phyloP scores from a whole-genome alignment of 2,888 invertebrate species.

The Meliscaeva auricollis region DNA sequence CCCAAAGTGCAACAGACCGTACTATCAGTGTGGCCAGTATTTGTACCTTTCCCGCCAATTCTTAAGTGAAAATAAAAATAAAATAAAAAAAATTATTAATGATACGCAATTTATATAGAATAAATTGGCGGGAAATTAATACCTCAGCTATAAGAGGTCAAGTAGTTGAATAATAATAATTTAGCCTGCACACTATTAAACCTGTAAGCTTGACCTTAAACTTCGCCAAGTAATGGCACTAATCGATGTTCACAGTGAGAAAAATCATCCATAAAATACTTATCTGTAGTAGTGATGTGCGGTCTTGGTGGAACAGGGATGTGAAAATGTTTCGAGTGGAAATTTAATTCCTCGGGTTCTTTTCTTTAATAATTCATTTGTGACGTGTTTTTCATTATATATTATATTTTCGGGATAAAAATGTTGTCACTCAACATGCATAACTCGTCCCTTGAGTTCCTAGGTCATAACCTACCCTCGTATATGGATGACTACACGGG shows the following conservation, averaged over 20 bases:
- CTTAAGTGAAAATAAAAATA: background rate
- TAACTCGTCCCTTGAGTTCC: slow-evolving; percentile 38
- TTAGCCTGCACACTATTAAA: slow-evolving; percentile 27
- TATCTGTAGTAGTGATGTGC: slow-evolving; percentile 13
- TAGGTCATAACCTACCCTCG: slow-evolving; percentile 43
- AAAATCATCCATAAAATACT: slow-evolving; percentile 25
- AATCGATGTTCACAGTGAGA: slow-evolving; percentile 39
- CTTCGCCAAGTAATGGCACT: slow-evolving; percentile 3
- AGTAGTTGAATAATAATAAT: slow-evolving; percentile 56
- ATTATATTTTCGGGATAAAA: slow-evolving; percentile 8
- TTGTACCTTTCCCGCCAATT: slow-evolving; percentile 7
- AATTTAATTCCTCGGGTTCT: background rate
- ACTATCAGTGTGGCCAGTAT: background rate
- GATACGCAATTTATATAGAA: slow-evolving; percentile 20
- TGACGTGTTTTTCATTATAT: background rate
- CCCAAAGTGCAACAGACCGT: slow-evolving; percentile 16
- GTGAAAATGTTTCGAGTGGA: slow-evolving; percentile 8
- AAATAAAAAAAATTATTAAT: background rate
- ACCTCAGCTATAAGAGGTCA: slow-evolving; percentile 44
- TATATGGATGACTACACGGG: slow-evolving; percentile 52
- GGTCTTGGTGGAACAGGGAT: slow-evolving; percentile 34
- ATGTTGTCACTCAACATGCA: slow-evolving; percentile 38
- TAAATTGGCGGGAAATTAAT: slow-evolving; percentile 8
- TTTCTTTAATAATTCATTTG: background rate
- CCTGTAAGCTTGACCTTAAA: slow-evolving; percentile 27